Evolutionary conservation across 2,113 vertebrate species (phyloP).

Genomic region (human (Homo sapiens)): DNA sequence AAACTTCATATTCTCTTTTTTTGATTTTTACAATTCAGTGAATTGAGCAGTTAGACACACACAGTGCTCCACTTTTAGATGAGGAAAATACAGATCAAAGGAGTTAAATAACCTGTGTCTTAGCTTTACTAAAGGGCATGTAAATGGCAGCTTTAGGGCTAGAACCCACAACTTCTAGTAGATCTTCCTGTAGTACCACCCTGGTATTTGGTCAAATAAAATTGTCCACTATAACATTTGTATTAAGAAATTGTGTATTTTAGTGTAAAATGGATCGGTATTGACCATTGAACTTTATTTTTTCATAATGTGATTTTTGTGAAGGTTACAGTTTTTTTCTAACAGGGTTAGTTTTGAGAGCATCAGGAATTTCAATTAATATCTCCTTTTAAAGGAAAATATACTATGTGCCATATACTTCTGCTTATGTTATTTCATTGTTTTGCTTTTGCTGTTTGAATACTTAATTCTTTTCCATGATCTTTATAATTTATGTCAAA

Average conservation of each 20-base stretch:
- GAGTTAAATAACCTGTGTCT: neutral
- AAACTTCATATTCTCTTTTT: neutral
- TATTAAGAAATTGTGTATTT: neutral
- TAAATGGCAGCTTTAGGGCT: neutral
- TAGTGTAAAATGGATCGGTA: neutral
- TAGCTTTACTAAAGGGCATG: neutral
- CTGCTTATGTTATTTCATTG: neutral
- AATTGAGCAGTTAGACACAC: neutral
- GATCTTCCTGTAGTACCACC: neutral
- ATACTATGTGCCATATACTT: neutral
- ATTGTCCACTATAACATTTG: neutral
- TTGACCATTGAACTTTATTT: neutral
- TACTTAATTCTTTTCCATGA: neutral
- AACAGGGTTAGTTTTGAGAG: constrained; percentile 36
- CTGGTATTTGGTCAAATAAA: neutral
- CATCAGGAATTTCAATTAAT: neutral
- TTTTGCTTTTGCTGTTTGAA: constrained; percentile 42
- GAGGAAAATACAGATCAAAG: neutral
- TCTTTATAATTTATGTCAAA: constrained; percentile 40
- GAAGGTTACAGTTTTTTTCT: neutral
- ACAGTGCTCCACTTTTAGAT: neutral
- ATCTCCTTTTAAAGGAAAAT: neutral
- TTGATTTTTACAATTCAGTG: neutral
- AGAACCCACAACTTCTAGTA: neutral
- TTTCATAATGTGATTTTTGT: constrained; percentile 1